A percentile compares a stretch with the other conserved stretches of the same genome.
Conservation (phyloP, 2,797 vertebrate genomes). For the Linurgus olivaceus region DNA sequence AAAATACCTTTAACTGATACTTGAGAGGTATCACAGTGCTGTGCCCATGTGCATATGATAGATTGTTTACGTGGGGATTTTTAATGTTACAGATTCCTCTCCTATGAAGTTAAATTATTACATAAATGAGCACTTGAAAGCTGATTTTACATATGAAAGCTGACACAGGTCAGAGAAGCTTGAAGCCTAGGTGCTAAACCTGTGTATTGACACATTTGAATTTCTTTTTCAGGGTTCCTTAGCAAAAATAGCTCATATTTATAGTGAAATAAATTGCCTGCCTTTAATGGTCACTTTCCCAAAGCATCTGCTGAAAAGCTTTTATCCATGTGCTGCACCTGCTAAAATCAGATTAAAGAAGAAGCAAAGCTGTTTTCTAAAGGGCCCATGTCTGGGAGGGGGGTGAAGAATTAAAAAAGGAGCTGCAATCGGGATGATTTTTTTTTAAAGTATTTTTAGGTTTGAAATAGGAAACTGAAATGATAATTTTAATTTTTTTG, state of each 20-base stretch:
- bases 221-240: background rate
- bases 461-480: background rate
- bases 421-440: background rate
- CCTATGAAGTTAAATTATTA: background rate
- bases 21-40: background rate
- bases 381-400: background rate
- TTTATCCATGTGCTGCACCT: slow-evolving; percentile 43
- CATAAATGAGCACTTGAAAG: background rate
- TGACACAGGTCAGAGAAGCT: background rate
- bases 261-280: background rate
- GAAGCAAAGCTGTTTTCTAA: slow-evolving; percentile 21
- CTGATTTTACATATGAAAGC: background rate
- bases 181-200: background rate
- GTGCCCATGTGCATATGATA: background rate
- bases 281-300: slow-evolving; percentile 47
- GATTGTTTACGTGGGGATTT: background rate
- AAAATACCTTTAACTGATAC: background rate
- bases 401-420: background rate
- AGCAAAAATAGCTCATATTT: background rate
- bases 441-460: background rate
- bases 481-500: background rate
- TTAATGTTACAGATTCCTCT: background rate
- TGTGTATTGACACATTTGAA: background rate
- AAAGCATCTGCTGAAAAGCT: slow-evolving; percentile 52
- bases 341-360: slow-evolving; percentile 62